Evolutionary conservation across 2,888 invertebrate genomes (phyloP).

Genomic region (Phengaris alcon): DNA sequence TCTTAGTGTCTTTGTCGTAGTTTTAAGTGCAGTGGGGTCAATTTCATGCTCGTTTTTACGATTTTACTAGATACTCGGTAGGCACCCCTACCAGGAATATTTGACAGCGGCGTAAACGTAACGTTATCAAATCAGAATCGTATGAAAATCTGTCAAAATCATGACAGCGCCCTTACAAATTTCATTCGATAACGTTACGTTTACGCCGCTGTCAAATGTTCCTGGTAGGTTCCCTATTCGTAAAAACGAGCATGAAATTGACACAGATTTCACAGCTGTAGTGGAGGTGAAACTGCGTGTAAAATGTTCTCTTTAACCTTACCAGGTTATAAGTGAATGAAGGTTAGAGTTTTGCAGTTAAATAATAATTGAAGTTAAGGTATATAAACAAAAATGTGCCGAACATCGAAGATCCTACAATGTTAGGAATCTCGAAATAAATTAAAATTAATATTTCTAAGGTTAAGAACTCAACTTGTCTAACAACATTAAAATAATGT

Average conservation of each 20-base stretch:
- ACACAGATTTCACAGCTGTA: not conserved
- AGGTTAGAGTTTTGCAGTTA: conserved; percentile 6
- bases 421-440: not conserved
- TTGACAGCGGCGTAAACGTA: too few relatives aligned
- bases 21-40: not conserved
- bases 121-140: too few relatives aligned
- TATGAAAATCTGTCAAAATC: too few relatives aligned
- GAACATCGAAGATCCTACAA: not conserved
- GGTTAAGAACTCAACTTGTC: not conserved
- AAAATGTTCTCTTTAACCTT: conserved; percentile 5
- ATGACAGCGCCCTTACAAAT: too few relatives aligned
- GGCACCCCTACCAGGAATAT: too few relatives aligned
- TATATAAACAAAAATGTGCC: not conserved
- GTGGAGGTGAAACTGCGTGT: not conserved
- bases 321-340: not conserved
- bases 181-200: too few relatives aligned
- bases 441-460: not conserved
- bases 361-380: not conserved
- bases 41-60: too few relatives aligned
- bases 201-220: too few relatives aligned
- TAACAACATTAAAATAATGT: not conserved
- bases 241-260: conserved; percentile 1
- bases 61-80: too few relatives aligned
- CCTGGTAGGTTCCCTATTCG: too few relatives aligned
- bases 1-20: not conserved